Percentiles rank a stretch among this genome's conserved stretches.
phyloP scores from a whole-genome alignment of 1,140 invertebrate genomes.

The Aphelinus atriplicis region DNA sequence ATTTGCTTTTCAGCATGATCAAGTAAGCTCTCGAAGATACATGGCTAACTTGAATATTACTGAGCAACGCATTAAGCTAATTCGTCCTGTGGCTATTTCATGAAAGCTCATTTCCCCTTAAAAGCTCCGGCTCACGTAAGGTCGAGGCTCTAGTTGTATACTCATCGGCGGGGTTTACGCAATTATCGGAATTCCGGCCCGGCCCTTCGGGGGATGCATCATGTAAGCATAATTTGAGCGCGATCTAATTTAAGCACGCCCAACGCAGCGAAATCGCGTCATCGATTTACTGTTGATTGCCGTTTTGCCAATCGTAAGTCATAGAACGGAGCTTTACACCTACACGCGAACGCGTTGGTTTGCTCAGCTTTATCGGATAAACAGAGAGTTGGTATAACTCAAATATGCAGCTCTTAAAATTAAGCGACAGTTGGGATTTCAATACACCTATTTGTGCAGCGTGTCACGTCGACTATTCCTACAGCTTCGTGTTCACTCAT shows the following conservation, averaged over 20 bases:
- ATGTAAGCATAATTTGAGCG: not conserved
- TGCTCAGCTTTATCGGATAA: too few relatives aligned
- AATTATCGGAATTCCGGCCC: slow-evolving; percentile 5
- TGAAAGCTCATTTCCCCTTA: slow-evolving; percentile 9
- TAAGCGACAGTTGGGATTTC: too few relatives aligned
- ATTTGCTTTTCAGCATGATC: too few relatives aligned
- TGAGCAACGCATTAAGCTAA: slow-evolving; percentile 8
- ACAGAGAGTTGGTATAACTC: too few relatives aligned
- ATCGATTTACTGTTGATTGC: not conserved
- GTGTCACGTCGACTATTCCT: too few relatives aligned
- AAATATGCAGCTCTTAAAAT: too few relatives aligned
- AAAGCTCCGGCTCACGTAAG: slow-evolving; percentile 1
- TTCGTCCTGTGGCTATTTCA: not conserved
- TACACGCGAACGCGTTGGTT: too few relatives aligned
- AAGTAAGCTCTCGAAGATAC: too few relatives aligned
- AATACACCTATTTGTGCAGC: too few relatives aligned
- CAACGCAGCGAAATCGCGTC: not conserved
- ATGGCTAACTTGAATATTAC: not conserved
- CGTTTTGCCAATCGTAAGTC: too few relatives aligned
- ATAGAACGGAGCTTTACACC: too few relatives aligned
- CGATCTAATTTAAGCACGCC: not conserved
- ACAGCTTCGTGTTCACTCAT: too few relatives aligned
- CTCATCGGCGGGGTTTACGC: not conserved
- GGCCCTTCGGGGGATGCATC: not conserved
- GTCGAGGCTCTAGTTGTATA: not conserved